Percentiles rank a stretch among this genome's conserved stretches.
phyloP scores from a whole-genome alignment of 1,140 invertebrate species.

The Brachionus rubens region DNA sequence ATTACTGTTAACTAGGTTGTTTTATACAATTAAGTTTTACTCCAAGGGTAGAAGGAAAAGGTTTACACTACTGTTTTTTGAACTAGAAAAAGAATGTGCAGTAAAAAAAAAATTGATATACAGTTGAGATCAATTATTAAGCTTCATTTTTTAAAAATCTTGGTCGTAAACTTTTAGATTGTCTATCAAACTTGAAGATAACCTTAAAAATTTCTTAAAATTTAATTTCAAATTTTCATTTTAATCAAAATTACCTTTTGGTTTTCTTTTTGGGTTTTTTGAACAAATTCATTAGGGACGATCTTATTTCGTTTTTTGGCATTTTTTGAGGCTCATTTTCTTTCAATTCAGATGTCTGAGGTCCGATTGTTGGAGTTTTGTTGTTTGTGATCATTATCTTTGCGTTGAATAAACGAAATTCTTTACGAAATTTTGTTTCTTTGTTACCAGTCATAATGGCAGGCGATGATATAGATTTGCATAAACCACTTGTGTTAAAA shows the following conservation, averaged over 20 bases:
- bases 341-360: too few species aligned
- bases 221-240: not conserved
- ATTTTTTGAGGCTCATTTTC: not conserved
- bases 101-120: too few species aligned
- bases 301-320: not conserved
- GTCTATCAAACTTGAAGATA: not conserved
- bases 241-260: not conserved
- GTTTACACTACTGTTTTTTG: too few species aligned
- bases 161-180: not conserved
- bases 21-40: too few species aligned
- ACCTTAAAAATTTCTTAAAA: not conserved
- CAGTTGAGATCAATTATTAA: not conserved
- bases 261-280: slow-evolving; percentile 16
- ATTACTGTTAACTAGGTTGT: too few species aligned
- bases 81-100: too few species aligned
- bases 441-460: not conserved
- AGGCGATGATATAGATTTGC: slow-evolving; percentile 2
- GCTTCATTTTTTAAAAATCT: not conserved
- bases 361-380: too few species aligned
- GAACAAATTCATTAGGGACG: not conserved
- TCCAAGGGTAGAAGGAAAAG: too few species aligned
- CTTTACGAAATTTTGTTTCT: not conserved
- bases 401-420: slow-evolving; percentile 11
- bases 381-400: slow-evolving; percentile 5
- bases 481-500: not conserved